Percentiles rank a stretch among this genome's conserved stretches.
Evolutionary conservation across 2,113 vertebrate genomes (phyloP).

Genomic region (Nansenia antarctica): DNA sequence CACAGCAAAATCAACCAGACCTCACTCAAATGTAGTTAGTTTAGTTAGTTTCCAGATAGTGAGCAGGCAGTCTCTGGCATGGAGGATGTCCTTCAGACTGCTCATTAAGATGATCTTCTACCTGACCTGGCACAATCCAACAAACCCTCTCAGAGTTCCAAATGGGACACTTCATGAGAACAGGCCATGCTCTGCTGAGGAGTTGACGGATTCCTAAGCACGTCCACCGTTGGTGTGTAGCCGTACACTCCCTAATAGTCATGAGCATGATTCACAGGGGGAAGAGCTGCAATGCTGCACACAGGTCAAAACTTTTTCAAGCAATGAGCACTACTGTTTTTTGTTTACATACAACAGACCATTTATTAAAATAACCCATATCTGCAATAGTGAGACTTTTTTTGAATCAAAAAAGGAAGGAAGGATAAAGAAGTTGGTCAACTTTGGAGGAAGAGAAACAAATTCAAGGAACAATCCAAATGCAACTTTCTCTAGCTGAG

Average conservation of each 20-base stretch:
- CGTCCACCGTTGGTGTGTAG: too few relatives aligned
- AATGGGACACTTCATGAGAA: conserved; percentile 4
- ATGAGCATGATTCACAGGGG: too few relatives aligned
- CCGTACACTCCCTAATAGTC: too few relatives aligned
- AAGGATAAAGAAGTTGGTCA: conserved; percentile 27
- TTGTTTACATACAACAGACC: neutral
- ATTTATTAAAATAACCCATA: conserved; percentile 13
- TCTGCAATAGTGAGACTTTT: conserved; percentile 47
- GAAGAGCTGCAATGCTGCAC: too few relatives aligned
- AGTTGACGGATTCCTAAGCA: neutral
- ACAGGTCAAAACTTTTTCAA: too few relatives aligned
- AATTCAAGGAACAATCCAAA: neutral
- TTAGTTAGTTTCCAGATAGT: conserved; percentile 5
- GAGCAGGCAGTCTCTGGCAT: conserved; percentile 31
- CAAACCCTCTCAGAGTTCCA: conserved; percentile 26
- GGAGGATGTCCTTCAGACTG: conserved; percentile 14
- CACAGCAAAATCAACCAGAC: conserved; percentile 1
- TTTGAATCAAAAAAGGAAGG: conserved; percentile 61
- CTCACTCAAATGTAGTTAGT: conserved; percentile 4
- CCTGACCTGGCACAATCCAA: conserved; percentile 28
- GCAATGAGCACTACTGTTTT: neutral
- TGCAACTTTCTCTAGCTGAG: neutral
- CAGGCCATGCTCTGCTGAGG: neutral
- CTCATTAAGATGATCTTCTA: conserved; percentile 58
- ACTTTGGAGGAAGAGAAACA: too few relatives aligned